Evolutionary conservation across 1,140 invertebrate genomes (phyloP).

Genomic region (Centruroides sculpturatus): DNA sequence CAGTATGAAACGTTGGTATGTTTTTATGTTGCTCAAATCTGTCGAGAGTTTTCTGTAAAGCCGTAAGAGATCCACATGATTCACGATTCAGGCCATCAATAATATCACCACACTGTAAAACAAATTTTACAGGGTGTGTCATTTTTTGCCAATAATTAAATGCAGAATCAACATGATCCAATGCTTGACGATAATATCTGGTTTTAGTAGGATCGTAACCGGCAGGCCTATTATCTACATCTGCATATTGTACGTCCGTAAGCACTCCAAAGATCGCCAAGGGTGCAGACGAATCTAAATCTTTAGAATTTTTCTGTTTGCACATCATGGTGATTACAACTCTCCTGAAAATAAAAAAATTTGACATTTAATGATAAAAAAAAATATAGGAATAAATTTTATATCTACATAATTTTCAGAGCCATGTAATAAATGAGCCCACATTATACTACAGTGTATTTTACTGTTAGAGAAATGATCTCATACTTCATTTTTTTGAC

Average conservation of each 20-base stretch:
- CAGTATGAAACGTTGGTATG: constrained; percentile 25
- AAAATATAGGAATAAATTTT: too few relatives aligned
- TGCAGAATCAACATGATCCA: constrained; percentile 24
- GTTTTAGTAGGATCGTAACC: constrained; percentile 23
- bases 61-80: constrained; percentile 7
- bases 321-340: too few relatives aligned
- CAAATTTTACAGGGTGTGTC: constrained; percentile 20
- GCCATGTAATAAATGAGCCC: too few relatives aligned
- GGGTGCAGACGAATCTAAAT: neutral
- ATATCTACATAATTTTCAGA: too few relatives aligned
- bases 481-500: too few relatives aligned
- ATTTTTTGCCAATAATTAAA: constrained; percentile 24
- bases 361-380: too few relatives aligned
- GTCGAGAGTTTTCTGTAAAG: constrained; percentile 9
- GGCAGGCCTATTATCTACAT: constrained; percentile 24
- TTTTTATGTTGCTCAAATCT: constrained; percentile 16
- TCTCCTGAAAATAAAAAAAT: too few relatives aligned
- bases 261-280: constrained; percentile 26
- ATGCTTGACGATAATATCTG: constrained; percentile 26
- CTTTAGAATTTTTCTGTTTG: neutral
- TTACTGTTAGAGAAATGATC: too few relatives aligned
- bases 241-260: constrained; percentile 31
- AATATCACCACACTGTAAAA: constrained; percentile 30
- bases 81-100: constrained; percentile 27
- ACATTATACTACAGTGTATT: too few relatives aligned